Conservation (phyloP, 2,888 invertebrate genomes). For the Cenopis cana region DNA sequence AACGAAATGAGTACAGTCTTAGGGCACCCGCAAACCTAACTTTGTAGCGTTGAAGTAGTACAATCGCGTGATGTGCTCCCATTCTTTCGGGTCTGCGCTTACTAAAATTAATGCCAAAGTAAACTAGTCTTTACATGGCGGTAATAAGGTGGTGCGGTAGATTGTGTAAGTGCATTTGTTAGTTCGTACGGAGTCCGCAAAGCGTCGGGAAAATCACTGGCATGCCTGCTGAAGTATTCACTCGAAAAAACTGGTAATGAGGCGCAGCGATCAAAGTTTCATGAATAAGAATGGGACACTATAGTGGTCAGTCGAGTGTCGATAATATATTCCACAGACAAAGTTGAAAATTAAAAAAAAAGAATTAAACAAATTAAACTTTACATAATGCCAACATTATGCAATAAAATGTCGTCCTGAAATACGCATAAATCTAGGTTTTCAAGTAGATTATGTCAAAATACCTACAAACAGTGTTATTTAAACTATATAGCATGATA, state of each 20-base stretch:
- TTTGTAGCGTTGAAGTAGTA: constrained; percentile 9
- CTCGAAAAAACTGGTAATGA: constrained; percentile 76
- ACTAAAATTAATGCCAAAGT: background rate
- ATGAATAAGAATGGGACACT: constrained; percentile 55
- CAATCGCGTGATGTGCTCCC: constrained; percentile 38
- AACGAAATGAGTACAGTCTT: constrained; percentile 18
- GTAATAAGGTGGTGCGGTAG: background rate
- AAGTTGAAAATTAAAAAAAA: no score
- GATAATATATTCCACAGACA: background rate
- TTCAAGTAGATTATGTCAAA: no score
- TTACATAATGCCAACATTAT: no score
- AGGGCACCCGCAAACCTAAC: constrained; percentile 17
- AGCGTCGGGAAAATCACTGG: constrained; percentile 66
- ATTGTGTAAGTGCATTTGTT: background rate
- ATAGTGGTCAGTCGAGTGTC: constrained; percentile 45
- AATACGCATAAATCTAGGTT: no score
- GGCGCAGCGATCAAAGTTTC: constrained; percentile 69
- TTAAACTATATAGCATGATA: no score
- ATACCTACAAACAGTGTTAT: no score
- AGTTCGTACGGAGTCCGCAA: constrained; percentile 44
- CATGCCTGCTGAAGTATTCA: constrained; percentile 70
- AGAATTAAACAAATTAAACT: no score
- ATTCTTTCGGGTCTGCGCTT: background rate
- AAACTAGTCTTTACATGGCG: background rate
- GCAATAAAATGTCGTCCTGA: no score